Percentiles rank a stretch among this genome's conserved stretches.
Conservation (phyloP, 2,888 invertebrate species). For the Sesamia inferens region DNA sequence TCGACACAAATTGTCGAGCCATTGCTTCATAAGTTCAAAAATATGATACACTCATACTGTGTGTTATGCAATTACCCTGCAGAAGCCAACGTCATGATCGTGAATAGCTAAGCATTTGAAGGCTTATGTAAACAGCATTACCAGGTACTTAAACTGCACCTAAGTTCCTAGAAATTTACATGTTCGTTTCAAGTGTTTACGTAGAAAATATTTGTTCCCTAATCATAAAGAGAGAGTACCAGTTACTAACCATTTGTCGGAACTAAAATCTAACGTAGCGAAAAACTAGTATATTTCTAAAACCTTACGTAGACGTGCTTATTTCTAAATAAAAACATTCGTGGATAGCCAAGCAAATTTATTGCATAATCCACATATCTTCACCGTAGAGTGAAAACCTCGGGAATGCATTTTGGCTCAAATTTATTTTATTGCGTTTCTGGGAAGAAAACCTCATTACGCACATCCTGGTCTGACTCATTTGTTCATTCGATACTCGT, state of each 20-base stretch:
- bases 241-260: conserved; percentile 16
- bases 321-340: conserved; percentile 10
- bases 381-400: no score
- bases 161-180: not conserved
- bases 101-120: not conserved
- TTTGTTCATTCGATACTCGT: no score
- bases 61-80: no score
- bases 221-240: conserved; percentile 43
- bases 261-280: not conserved
- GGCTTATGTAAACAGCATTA: not conserved
- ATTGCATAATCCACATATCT: no score
- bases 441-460: no score
- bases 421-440: no score
- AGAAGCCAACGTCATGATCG: not conserved
- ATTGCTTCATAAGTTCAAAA: no score
- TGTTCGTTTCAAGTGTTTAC: not conserved
- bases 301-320: not conserved
- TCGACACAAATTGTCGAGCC: no score
- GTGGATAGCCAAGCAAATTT: not conserved
- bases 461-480: no score
- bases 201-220: not conserved
- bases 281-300: conserved; percentile 17
- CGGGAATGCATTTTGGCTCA: no score
- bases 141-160: not conserved
- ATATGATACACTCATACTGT: no score